Evolutionary conservation across 1,140 invertebrate genomes (phyloP), one percentile per base, ranked within the genome.

Genomic region (Metopolophium dirhodum): DNA sequence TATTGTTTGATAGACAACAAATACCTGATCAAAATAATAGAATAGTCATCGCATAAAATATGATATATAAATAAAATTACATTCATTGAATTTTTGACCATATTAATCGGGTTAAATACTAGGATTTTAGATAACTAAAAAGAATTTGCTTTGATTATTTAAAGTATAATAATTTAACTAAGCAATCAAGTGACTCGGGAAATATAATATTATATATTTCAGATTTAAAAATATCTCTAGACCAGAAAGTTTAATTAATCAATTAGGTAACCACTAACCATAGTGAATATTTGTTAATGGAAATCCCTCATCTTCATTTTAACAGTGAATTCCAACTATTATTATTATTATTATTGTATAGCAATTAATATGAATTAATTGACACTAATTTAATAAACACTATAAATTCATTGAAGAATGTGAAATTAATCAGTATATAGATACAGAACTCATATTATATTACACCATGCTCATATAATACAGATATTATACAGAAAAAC

Each of bases 111-210:
- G n/a, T 26, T 89, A 3, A n/a, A n/a, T 54, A 37, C 9, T 23
- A n/a, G 35, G 0, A 41, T 41, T 41, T 89, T 57, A 20, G 14
- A 54, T 89, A 35, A 3, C 49, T n/a, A 89, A 37, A 37, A 88
- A 89, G n/a, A n/a, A 37, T 57, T 89, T 26, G 8, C 35, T 54
- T 54, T 54, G 22, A 89, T 89, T 37, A 89, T 89, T 89, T 89
- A 54, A 20, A 22, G 77, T 20, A 20, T 7, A 35, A 57, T 49
- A 1, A 35, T 57, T 57, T 37, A 49, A 89, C n/a, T 37, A 45
- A 89, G 57, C 49, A 54, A 22, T 54, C 49, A 8, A 41, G 87
- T 57, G n/a, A 89, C 9, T 26, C 22, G 8, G 14, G 8, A 7
- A 37, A 41, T 35, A 35, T 37, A 51, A 30, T 22, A 8, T 22